Percentiles rank a stretch among this genome's conserved stretches.
phyloP scores from a whole-genome alignment of 2,113 vertebrate species.

The Rallus limicola region DNA sequence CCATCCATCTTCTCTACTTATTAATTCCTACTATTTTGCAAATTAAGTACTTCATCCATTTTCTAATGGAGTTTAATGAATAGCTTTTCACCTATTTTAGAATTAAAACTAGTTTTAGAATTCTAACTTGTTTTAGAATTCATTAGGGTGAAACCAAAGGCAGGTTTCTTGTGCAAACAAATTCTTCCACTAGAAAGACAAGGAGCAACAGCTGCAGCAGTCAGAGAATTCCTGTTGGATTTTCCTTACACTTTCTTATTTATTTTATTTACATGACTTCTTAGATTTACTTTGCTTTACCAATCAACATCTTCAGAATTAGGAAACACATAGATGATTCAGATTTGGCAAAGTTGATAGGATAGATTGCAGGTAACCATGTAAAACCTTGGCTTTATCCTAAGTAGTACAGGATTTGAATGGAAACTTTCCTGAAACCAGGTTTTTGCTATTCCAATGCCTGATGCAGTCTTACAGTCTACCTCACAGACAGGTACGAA shows the following conservation, averaged over 20 bases:
- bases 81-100: background rate
- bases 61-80: background rate
- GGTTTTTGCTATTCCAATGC: background rate
- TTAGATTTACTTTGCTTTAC: background rate
- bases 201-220: background rate
- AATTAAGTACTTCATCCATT: background rate
- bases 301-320: background rate
- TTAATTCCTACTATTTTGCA: background rate
- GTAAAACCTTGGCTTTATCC: background rate
- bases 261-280: background rate
- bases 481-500: background rate
- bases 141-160: background rate
- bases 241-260: background rate
- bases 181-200: background rate
- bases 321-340: background rate
- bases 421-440: background rate
- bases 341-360: background rate
- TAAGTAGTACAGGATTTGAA: background rate
- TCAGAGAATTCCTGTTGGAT: background rate
- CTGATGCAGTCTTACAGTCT: background rate
- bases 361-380: background rate
- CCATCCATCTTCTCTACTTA: background rate
- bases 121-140: background rate
- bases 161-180: background rate
- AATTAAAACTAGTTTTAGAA: background rate